Base-by-base conservation (phyloP, 2,888 invertebrate species). In the Oithona nana region DNA sequence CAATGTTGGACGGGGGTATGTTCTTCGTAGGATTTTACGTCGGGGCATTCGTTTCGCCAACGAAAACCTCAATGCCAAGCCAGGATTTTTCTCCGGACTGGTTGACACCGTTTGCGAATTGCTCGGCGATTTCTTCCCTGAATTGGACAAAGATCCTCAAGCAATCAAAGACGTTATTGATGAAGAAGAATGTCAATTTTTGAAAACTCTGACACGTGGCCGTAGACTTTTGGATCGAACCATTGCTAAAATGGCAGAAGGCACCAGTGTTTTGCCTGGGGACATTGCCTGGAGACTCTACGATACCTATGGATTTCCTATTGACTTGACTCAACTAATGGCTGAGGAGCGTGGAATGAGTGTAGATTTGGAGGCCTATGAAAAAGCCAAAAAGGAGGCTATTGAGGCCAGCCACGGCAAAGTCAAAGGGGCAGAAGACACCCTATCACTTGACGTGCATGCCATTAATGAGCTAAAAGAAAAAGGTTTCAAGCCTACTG, bases 291-390 rank as follows among this genome's bases (percentile, higher is more conserved):
- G 98, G 98, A 81, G 94, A 64, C 77, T 98, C 63, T 98, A 99
- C 74, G 98, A 98, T 71, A 99, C 98, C 0, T 98, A 97, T 72
- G 98, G 98, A 22, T 99, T 99, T 72, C 98, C 98, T 0, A 82
- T 97, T 61, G 98, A 99, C 78, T 79, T 99, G 66, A 99, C 98
- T 0, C 85, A 87, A 69, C 76, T 99, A 31, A 99, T 99, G 95
- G 87, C 87, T 57, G 98, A 98, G 76, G 98, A 98, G 75, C 88
- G 86, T 70, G 86, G 86, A 1, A 76, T 98, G 3, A 73, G 75
- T 62, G 84, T 99, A 66, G 89, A 99, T 72, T 86, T 89, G 84
- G 77, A 74, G 1, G 83, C 78, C n/a, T 98, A 94, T 73, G 95
- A 97, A 74, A 84, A 86, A 69, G 82, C 89, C 24, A 93, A 87